A percentile compares a stretch with the other conserved stretches of the same genome.
Evolutionary conservation across 2,113 vertebrate genomes (phyloP).

Genomic region (Candoia aspera): DNA sequence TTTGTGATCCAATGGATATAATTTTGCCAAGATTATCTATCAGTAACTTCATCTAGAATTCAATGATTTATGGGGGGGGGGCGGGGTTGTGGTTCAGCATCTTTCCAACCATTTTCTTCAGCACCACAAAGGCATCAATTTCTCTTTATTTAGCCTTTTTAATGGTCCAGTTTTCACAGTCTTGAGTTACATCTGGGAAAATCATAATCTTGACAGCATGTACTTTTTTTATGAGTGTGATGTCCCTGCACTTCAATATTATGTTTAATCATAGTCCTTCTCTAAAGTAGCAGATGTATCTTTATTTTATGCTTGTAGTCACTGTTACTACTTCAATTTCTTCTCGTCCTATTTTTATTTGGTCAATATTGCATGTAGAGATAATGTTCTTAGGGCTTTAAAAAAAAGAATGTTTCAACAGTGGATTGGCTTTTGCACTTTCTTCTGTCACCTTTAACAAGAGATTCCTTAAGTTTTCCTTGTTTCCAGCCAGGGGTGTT

Average conservation of each 20-base stretch:
- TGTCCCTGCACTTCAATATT: neutral
- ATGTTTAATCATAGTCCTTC: neutral
- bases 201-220: neutral
- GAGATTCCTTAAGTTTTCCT: neutral
- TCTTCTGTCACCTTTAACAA: neutral
- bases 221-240: neutral
- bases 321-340: neutral
- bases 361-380: neutral
- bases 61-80: neutral
- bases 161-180: neutral
- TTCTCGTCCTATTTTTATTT: neutral
- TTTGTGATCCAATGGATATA: neutral
- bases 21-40: too few relatives aligned
- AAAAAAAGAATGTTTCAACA: neutral
- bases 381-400: neutral
- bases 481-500: neutral
- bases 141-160: neutral
- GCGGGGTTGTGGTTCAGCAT: neutral
- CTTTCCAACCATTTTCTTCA: neutral
- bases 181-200: neutral
- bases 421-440: neutral
- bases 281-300: neutral
- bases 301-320: neutral
- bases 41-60: too few relatives aligned
- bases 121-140: neutral